A percentile compares a stretch with the other conserved stretches of the same genome.
phyloP scores from a whole-genome alignment of 2,797 vertebrate genomes.

The Mormyrops attenuatus region DNA sequence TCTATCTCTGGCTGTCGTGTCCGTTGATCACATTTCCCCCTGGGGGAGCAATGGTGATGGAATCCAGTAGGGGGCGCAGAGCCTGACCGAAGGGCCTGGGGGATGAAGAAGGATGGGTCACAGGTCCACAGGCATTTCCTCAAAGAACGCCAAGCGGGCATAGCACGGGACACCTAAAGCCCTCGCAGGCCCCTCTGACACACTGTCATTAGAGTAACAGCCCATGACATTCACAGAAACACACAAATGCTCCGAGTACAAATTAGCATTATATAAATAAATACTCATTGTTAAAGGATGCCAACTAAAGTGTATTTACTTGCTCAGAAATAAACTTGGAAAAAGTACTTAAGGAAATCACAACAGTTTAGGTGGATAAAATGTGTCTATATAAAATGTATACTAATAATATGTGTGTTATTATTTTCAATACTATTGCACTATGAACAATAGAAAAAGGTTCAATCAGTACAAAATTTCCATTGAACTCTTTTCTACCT shows the following conservation, averaged over 20 bases:
- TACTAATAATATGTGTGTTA: background rate
- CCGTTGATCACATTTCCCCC: constrained; percentile 75
- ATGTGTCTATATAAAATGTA: background rate
- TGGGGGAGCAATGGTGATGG: constrained; percentile 73
- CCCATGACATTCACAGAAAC: background rate
- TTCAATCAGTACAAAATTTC: background rate
- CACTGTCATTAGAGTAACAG: background rate
- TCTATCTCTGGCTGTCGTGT: constrained; percentile 78
- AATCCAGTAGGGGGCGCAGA: constrained; percentile 81
- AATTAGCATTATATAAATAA: background rate
- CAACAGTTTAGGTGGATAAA: background rate
- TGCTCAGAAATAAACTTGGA: background rate
- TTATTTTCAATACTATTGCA: background rate
- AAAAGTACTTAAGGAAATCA: background rate
- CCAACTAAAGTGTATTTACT: background rate
- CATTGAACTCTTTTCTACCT: background rate
- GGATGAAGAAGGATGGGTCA: constrained; percentile 33
- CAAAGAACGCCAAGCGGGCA: background rate
- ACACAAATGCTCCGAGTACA: background rate
- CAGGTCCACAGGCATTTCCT: background rate
- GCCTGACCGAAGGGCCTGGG: constrained; percentile 87
- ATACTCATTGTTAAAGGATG: background rate
- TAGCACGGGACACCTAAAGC: background rate
- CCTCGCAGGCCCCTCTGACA: background rate
- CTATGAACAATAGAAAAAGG: background rate